Evolutionary conservation across 2,888 invertebrate genomes (phyloP).

Genomic region (Synergus japonicus): DNA sequence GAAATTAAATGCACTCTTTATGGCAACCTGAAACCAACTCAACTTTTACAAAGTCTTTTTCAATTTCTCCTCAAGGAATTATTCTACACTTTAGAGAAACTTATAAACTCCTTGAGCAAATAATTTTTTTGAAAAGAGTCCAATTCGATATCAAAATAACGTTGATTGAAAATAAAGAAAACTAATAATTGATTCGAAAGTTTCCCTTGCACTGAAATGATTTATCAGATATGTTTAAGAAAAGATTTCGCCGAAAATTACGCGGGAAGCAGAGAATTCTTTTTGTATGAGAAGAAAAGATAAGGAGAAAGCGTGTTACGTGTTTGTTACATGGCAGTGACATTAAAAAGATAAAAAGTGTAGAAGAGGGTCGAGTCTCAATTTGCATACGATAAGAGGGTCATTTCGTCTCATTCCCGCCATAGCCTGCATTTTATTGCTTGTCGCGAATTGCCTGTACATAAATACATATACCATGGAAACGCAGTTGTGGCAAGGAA

Average conservation of each 20-base stretch:
- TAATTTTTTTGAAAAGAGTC: background rate
- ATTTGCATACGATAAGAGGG: slow-evolving; percentile 16
- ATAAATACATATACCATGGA: background rate
- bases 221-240: background rate
- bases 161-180: background rate
- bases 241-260: background rate
- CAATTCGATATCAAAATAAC: background rate
- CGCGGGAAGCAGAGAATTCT: background rate
- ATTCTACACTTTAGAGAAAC: background rate
- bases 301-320: slow-evolving; percentile 4
- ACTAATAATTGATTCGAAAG: background rate
- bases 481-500: slow-evolving; percentile 19
- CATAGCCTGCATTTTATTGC: slow-evolving; percentile 18
- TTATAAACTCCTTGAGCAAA: background rate
- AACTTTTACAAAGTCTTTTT: background rate
- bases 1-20: slow-evolving; percentile 21
- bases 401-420: slow-evolving; percentile 6
- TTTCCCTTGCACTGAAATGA: background rate
- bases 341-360: background rate
- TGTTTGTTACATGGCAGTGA: background rate
- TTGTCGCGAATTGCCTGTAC: slow-evolving; percentile 13
- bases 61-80: background rate
- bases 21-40: background rate
- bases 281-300: background rate
- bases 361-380: slow-evolving; percentile 5